phyloP scores from a whole-genome alignment of 1,140 invertebrate species.

The Drosophila tristis region DNA sequence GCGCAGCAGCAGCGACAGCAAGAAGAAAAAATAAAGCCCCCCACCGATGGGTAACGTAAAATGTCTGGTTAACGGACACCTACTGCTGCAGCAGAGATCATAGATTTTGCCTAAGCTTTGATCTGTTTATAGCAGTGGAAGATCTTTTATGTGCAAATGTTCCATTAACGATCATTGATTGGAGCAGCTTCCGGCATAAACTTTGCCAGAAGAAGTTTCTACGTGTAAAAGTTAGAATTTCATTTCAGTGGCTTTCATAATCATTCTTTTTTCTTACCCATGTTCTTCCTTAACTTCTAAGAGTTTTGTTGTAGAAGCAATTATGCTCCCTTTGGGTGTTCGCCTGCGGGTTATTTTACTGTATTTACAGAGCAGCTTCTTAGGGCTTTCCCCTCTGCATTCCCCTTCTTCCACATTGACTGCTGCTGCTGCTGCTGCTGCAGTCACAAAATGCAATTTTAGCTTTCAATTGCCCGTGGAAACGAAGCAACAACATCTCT shows the following conservation, averaged over 20 bases:
- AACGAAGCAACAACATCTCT: slow-evolving; percentile 42
- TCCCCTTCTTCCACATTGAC: neutral
- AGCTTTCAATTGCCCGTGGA: slow-evolving; percentile 78
- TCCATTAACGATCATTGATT: no score
- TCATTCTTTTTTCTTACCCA: neutral
- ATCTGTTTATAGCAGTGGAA: no score
- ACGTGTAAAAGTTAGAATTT: no score
- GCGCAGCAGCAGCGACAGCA: slow-evolving; percentile 1
- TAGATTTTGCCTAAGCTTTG: no score
- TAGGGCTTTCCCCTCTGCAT: neutral
- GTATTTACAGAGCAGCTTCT: slow-evolving; percentile 26
- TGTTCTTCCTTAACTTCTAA: neutral
- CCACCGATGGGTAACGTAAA: slow-evolving; percentile 23
- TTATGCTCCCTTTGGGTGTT: slow-evolving; percentile 4
- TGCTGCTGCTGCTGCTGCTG: slow-evolving; percentile 41
- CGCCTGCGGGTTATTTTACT: slow-evolving; percentile 30
- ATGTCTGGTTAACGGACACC: neutral
- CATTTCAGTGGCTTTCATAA: no score
- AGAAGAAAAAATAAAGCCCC: no score
- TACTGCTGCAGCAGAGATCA: neutral
- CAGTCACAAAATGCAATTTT: slow-evolving; percentile 80
- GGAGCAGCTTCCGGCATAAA: no score
- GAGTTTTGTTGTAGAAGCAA: neutral
- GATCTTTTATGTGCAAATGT: no score
- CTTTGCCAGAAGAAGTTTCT: no score